Conservation (phyloP, 2,888 invertebrate species). For the Steromphala cineraria region DNA sequence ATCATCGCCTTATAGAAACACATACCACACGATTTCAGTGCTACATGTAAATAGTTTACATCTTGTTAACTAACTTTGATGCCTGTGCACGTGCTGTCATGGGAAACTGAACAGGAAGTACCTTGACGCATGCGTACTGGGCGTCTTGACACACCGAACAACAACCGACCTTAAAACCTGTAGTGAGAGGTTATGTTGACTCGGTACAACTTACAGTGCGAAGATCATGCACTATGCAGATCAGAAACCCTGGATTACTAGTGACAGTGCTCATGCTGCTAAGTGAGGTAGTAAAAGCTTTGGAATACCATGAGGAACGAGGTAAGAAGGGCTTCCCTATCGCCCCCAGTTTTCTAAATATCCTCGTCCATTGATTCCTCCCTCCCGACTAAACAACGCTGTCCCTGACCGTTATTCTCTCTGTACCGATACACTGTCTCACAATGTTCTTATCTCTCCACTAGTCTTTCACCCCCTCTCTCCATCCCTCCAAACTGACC, state of each 20-base stretch:
- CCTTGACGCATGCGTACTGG: slow-evolving; percentile 16
- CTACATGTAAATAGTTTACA: background rate
- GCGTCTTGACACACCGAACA: slow-evolving; percentile 11
- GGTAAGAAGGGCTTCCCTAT: background rate
- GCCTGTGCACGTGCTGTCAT: slow-evolving; percentile 4
- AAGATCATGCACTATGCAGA: slow-evolving; percentile 11
- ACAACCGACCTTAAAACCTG: slow-evolving; percentile 21
- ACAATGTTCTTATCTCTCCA: too few relatives aligned
- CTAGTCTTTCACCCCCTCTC: background rate
- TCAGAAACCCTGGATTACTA: background rate
- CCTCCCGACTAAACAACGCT: background rate
- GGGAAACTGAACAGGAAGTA: slow-evolving; percentile 17
- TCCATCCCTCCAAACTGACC: background rate
- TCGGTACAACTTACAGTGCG: background rate
- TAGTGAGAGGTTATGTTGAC: slow-evolving; percentile 8
- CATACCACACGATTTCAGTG: background rate
- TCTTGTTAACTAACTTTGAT: slow-evolving; percentile 12
- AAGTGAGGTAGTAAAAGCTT: background rate
- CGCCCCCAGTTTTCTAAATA: background rate
- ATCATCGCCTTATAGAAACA: background rate
- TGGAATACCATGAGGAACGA: background rate
- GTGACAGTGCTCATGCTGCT: background rate
- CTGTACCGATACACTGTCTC: background rate
- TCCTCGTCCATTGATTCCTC: slow-evolving; percentile 7
- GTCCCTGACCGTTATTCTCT: background rate